Conservation (phyloP, 2,797 vertebrate species). For the Coracias cyanogaster region DNA sequence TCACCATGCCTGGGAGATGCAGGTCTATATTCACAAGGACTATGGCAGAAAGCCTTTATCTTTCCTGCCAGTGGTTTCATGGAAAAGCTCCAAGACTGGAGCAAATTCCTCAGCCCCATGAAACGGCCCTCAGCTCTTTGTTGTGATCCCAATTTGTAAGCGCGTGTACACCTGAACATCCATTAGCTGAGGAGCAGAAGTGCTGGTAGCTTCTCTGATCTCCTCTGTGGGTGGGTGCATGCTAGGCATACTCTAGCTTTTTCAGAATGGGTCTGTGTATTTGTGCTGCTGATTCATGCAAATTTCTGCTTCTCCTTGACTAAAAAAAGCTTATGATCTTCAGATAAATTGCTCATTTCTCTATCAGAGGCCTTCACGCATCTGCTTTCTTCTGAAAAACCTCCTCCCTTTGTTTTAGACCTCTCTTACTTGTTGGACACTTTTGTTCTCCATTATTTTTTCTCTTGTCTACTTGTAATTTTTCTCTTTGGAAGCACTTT, state of each 20-base stretch:
- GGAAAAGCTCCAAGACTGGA: background rate
- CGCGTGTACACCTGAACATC: background rate
- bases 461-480: background rate
- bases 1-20: background rate
- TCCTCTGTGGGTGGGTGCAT: background rate
- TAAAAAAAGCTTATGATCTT: background rate
- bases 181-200: background rate
- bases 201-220: background rate
- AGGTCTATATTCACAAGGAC: background rate
- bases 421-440: background rate
- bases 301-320: background rate
- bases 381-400: background rate
- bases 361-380: background rate
- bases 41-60: background rate
- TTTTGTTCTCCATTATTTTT: background rate
- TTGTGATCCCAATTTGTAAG: background rate
- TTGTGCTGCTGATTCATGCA: background rate
- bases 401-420: background rate
- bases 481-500: conserved; percentile 22
- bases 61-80: background rate
- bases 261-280: accelerated
- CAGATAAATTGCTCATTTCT: background rate
- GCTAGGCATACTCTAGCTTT: background rate
- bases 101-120: background rate
- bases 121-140: background rate